Evolutionary conservation across 2,113 vertebrate species (phyloP).

Genomic region (Urocitellus parryii): DNA sequence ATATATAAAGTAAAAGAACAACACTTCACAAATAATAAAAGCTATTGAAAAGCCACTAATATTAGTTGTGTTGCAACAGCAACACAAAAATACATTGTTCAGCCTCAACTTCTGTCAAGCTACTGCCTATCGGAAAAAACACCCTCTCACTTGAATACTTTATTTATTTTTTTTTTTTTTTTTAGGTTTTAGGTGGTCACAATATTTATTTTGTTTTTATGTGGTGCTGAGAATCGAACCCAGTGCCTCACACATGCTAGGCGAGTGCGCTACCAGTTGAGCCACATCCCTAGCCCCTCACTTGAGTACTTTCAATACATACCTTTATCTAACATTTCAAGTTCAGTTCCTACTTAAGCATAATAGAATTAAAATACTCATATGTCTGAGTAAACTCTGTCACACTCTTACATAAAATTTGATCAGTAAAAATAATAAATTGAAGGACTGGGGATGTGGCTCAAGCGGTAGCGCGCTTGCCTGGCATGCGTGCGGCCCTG

Average conservation of each 20-base stretch:
- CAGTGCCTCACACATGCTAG: too few species aligned
- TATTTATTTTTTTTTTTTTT: too few species aligned
- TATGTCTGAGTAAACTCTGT: conserved; percentile 25
- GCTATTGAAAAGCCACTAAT: background rate
- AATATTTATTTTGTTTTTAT: too few species aligned
- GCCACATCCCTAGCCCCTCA: background rate
- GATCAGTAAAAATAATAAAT: background rate
- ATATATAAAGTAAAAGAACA: background rate
- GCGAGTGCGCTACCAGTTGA: too few species aligned
- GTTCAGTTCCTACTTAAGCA: conserved; percentile 71
- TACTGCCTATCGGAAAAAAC: background rate
- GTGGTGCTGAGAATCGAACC: too few species aligned
- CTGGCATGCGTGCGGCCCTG: too few species aligned
- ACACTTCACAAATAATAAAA: background rate
- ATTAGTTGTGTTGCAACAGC: background rate
- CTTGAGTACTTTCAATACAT: background rate
- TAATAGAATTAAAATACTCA: conserved; percentile 27
- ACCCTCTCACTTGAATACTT: background rate
- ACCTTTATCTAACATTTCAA: conserved; percentile 5
- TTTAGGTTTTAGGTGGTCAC: too few species aligned
- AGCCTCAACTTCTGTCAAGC: background rate
- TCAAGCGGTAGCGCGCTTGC: too few species aligned
- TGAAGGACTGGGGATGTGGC: too few species aligned
- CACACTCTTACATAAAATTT: background rate
- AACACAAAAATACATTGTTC: background rate